Conservation (phyloP, 1,140 invertebrate genomes). For the Lepidurus couesii region DNA sequence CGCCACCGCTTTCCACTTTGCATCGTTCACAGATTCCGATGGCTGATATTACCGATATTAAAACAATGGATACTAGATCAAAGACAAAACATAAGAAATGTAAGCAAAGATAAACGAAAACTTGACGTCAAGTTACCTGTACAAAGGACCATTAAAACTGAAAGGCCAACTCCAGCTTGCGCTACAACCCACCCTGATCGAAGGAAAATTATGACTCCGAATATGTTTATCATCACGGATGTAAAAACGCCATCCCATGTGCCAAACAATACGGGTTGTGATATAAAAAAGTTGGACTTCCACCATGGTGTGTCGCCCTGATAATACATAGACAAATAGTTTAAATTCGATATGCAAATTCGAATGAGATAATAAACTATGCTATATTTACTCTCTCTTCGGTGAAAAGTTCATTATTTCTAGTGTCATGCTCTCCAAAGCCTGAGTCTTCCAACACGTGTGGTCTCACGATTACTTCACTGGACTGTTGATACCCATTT, state of each 20-base stretch:
- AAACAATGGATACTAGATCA: conserved; percentile 67
- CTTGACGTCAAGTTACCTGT: conserved; percentile 55
- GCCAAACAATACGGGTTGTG: conserved; percentile 88
- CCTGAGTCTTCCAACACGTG: conserved; percentile 32
- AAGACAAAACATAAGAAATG: conserved; percentile 34
- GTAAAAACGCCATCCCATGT: conserved; percentile 98
- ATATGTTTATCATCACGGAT: conserved; percentile 89
- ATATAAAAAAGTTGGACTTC: conserved; percentile 89
- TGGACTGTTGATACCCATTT: neutral
- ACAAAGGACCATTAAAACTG: conserved; percentile 78
- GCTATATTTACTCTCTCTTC: conserved; percentile 64
- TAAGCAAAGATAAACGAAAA: conserved; percentile 27
- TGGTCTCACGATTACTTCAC: conserved; percentile 30
- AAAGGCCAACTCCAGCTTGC: conserved; percentile 83
- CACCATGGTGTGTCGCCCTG: conserved; percentile 78
- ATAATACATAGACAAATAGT: conserved; percentile 39
- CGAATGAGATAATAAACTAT: neutral
- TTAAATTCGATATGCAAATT: no score
- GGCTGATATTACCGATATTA: conserved; percentile 85
- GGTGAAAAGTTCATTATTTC: conserved; percentile 78
- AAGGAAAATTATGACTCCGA: conserved; percentile 94
- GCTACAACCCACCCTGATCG: conserved; percentile 95
- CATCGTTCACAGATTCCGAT: conserved; percentile 94
- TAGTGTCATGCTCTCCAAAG: conserved; percentile 61
- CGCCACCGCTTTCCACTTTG: conserved; percentile 87